A percentile compares a stretch with the other conserved stretches of the same genome.
phyloP scores from a whole-genome alignment of 2,113 vertebrate species.

The Lepus americanus region DNA sequence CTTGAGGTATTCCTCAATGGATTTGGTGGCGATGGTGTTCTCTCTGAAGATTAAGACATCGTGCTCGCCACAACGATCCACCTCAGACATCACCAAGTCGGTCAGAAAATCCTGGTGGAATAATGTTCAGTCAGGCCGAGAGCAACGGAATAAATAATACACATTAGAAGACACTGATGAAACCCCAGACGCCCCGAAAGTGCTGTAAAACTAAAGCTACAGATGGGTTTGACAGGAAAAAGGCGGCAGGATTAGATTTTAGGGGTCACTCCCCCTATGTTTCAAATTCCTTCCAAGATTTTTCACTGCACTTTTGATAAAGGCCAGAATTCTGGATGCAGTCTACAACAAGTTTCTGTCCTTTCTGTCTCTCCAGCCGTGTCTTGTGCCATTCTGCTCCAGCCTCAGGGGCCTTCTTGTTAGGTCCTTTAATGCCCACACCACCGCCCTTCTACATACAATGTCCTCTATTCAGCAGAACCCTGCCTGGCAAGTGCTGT shows the following conservation, averaged over 20 bases:
- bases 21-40: constrained; percentile 98
- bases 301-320: background rate
- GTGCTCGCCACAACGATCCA: constrained; percentile 96
- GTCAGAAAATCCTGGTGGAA: constrained; percentile 95
- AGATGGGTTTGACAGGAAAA: constrained; percentile 16
- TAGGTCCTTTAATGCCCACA: background rate
- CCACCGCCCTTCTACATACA: background rate
- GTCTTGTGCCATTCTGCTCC: background rate
- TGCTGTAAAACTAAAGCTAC: constrained; percentile 48
- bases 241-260: background rate
- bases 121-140: constrained; percentile 76
- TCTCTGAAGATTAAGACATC: constrained; percentile 98
- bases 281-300: constrained; percentile 42
- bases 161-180: background rate
- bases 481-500: background rate
- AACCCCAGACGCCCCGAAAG: background rate
- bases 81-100: constrained; percentile 97
- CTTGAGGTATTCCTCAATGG: constrained; percentile 98
- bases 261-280: background rate
- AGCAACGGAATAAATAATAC: constrained; percentile 59
- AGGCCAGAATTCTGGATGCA: background rate
- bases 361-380: background rate
- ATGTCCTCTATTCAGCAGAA: background rate
- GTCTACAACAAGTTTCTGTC: background rate
- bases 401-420: background rate